Base-by-base conservation (phyloP, 2,113 vertebrate species). In the Elgaria multicarinata region DNA sequence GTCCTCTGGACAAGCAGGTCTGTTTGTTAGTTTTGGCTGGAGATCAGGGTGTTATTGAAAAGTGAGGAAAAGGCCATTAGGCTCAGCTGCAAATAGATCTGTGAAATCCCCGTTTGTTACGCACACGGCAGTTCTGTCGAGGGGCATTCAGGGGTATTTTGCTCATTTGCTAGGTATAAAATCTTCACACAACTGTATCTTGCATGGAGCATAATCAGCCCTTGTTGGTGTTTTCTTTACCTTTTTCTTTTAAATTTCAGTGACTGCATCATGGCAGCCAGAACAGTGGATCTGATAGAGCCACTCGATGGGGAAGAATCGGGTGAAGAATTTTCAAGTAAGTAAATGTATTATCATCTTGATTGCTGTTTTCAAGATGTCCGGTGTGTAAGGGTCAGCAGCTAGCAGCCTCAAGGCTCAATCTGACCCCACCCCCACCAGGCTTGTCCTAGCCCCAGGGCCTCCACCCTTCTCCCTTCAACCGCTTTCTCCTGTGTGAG, bases 291-390 rank as follows among this genome's bases (percentile, higher is more conserved):
- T 10, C 89, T 94, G 93, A 94, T 88, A 81, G 90, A 91, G 86
- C 95, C 93, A 90, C 91, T 96, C 93, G 98, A 98, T 88, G 81
- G 93, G 67, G 93, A 97, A 85, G 98, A 98, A 44, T 46, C 79
- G 4, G 86, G 74, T 0, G 98, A 98, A 83, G 98, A 98, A 31
- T 97, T 97, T 94, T 92, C 98, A 97, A 98, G 98, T 97, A 96
- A 96, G 91, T 36, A 16, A n/a, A 31, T 81, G 8, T 26, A 62
- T 67, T 31, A 7, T 3, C 36, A 42, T 55, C 28, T 1, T 31
- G 6, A 20, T 42, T n/a, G 26, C 71, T 64, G 39, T 24, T 86
- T 77, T 86, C 26, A 62, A 76, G 53, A 18, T 58, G 14, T 4
- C 14, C 12, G 28, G 33, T 24, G 39, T 53, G 1, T 75, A 42